These are phyloP conservation scores for Microcebus tavaratra DNA, from an alignment of 2,113 vertebrate genomes.

Conservation along the genomic window DNA sequence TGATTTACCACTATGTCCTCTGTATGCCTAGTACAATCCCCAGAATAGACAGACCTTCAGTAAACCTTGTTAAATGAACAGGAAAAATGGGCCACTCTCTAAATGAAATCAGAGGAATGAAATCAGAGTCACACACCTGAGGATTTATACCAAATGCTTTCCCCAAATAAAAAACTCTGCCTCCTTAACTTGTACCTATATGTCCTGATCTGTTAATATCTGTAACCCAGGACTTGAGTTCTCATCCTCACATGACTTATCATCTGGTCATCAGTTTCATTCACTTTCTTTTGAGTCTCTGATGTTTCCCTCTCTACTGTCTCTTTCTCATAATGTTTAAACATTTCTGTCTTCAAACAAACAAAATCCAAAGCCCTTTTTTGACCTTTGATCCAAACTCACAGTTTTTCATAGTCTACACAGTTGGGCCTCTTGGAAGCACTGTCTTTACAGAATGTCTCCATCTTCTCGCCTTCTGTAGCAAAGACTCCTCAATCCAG, in stretches of 20 bases:
- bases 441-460: not conserved
- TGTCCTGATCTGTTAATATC: not conserved
- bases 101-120: not conserved
- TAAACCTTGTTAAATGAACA: not conserved
- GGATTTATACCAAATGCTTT: not conserved
- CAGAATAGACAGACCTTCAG: not conserved
- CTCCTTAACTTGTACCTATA: not conserved
- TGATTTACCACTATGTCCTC: not conserved
- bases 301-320: not conserved
- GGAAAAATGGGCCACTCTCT: not conserved
- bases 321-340: not conserved
- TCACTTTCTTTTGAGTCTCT: not conserved
- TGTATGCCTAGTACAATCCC: not conserved
- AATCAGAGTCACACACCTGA: not conserved
- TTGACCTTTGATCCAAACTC: not conserved
- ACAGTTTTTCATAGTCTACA: not conserved
- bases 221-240: fast-evolving
- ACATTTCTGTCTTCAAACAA: not conserved
- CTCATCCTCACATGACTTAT: not conserved
- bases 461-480: not conserved
- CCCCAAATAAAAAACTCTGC: not conserved
- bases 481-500: not conserved
- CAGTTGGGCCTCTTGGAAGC: not conserved
- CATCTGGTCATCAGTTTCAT: not conserved
- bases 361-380: not conserved